Base-by-base conservation (phyloP, 2,888 invertebrate genomes). In the Linnaemya tessellans region DNA sequence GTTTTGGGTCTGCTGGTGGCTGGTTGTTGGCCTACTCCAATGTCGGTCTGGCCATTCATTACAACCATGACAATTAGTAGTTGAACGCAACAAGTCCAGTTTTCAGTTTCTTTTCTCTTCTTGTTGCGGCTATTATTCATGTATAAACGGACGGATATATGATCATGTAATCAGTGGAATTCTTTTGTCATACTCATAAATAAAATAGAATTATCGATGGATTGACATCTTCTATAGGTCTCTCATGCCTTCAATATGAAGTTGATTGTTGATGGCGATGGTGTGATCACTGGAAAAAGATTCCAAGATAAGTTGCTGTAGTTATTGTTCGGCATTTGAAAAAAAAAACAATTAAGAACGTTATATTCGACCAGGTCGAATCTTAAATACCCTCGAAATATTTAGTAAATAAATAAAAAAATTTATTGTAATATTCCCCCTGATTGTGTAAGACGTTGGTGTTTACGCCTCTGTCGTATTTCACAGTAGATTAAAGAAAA, bases 171-270 rank as follows among this genome's bases (percentile, higher is more conserved):
- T 80, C 73, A 73, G 51, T 82, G 64, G 60, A 82, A 75, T 71
- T 70, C 77, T 49, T 64, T 77, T 65, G 54, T 77, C 38, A 77
- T 70, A 71, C 38, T 38, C 82, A 82, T 77, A 70, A 77, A 82
- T 77, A 70, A 70, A 77, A 77, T 70, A 62, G 56, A 75, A 81
- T 75, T 70, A 68, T 77, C 64, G 77, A 82, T 75, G 82, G 56
- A 64, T 65, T 70, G 22, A 18, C 22, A 75, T 64, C 30, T 74
- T 35, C 22, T 51, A 71, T 70, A 51, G 43, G 43, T 54, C 75
- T 54, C 67, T 35, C 30, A 51, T 51, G 51, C 49, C 49, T 11
- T 35, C n/a, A 46, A 4, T 56, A 73, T 49, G 41, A 30, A 56
- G 30, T 64, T 65, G 35, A 35, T n/a, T n/a, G n/a, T 73, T 38